These are phyloP conservation scores for Cebidichthys violaceus DNA, from an alignment of 2,113 vertebrate genomes.

Conservation along the genomic window DNA sequence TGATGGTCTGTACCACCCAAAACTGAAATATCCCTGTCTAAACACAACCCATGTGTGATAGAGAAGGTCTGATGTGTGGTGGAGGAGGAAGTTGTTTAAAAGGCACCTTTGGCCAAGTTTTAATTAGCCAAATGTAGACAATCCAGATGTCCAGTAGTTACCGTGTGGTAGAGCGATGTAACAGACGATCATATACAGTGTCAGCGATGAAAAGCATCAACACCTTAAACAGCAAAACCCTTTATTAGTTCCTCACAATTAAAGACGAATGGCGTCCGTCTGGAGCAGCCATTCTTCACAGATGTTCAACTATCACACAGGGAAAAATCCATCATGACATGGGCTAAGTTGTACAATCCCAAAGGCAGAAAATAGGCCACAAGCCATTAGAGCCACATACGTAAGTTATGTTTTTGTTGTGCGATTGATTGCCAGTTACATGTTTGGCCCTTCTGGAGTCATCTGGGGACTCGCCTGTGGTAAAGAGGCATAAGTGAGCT, in stretches of 20 bases:
- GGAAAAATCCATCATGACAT: not conserved
- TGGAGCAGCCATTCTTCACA: not conserved
- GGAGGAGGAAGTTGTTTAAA: not conserved
- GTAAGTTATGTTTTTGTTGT: not conserved
- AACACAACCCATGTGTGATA: not conserved
- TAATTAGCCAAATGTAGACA: not conserved
- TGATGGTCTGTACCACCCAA: not conserved
- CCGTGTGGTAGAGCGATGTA: not conserved
- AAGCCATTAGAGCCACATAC: not conserved
- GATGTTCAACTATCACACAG: not conserved
- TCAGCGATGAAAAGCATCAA: not conserved
- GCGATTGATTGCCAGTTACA: not conserved
- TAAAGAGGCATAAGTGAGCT: constrained; percentile 3
- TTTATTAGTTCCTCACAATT: not conserved
- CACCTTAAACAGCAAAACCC: not conserved
- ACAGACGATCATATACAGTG: not conserved
- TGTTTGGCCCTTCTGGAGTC: constrained; percentile 13
- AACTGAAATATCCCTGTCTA: not conserved
- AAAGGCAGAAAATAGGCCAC: constrained; percentile 3
- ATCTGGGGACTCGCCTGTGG: not conserved
- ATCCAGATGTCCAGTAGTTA: not conserved
- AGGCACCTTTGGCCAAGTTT: not conserved
- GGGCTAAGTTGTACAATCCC: not conserved
- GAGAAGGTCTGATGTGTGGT: not conserved
- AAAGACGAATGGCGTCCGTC: not conserved